Conservation (phyloP, 2,888 invertebrate species). For the Drosophila differens region DNA sequence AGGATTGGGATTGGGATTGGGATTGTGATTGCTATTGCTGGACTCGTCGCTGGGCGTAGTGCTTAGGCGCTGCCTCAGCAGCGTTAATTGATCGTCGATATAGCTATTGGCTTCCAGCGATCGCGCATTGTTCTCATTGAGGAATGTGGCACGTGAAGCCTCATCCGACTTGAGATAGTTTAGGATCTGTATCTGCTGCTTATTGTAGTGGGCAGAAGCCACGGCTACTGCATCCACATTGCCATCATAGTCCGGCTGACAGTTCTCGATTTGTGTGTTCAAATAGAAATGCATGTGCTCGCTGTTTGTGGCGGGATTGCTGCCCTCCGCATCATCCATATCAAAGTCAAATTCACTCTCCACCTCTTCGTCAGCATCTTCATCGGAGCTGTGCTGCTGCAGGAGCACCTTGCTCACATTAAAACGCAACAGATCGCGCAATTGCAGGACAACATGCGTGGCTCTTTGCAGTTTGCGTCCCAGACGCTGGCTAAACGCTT, state of each 20-base stretch:
- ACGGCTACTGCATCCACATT: constrained; percentile 44
- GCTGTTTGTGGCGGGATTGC: constrained; percentile 12
- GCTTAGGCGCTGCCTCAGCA: constrained; percentile 62
- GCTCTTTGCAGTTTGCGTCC: constrained; percentile 81
- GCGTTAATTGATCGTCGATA: constrained; percentile 72
- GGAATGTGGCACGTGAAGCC: constrained; percentile 46
- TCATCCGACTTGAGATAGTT: constrained; percentile 83
- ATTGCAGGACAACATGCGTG: constrained; percentile 77
- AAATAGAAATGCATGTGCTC: constrained; percentile 67
- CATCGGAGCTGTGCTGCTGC: constrained; percentile 63
- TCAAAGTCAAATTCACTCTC: constrained; percentile 76
- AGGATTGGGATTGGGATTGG: constrained; percentile 1
- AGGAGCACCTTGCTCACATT: constrained; percentile 76
- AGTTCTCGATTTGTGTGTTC: constrained; percentile 80
- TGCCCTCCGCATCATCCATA: constrained; percentile 70
- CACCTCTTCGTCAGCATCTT: constrained; percentile 46
- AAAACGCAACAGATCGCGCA: constrained; percentile 77
- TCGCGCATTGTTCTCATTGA: constrained; percentile 76
- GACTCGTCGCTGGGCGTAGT: constrained; percentile 67
- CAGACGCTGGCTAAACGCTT: constrained; percentile 77
- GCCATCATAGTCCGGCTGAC: constrained; percentile 61
- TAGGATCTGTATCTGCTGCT: constrained; percentile 84
- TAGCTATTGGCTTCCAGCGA: constrained; percentile 78
- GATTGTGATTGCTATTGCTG: constrained; percentile 39
- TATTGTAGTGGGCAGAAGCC: constrained; percentile 77